A percentile compares a stretch with the other conserved stretches of the same genome.
These are phyloP conservation scores for Paramisgurnus dabryanus DNA, from an alignment of 2,113 vertebrate species.

Conservation along the genomic window DNA sequence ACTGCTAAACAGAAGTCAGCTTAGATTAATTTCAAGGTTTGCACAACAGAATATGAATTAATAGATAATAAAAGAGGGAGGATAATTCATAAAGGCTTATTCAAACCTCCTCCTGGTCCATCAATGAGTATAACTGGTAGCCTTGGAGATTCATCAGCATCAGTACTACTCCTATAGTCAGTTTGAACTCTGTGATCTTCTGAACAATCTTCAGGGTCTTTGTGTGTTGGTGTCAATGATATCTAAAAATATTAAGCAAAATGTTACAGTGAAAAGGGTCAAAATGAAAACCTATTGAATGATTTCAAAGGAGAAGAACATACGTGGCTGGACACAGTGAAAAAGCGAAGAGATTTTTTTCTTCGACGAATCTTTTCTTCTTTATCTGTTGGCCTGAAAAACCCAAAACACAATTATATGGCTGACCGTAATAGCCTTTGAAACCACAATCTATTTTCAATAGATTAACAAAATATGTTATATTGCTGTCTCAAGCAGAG, in stretches of 20 bases:
- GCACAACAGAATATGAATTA: background rate
- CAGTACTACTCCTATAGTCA: background rate
- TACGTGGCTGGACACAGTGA: conserved; percentile 48
- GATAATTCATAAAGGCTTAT: background rate
- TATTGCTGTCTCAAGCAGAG: no score
- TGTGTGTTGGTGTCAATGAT: background rate
- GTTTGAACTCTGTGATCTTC: conserved; percentile 6
- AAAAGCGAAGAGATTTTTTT: conserved; percentile 57
- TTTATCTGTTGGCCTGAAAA: conserved; percentile 41
- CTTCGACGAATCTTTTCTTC: conserved; percentile 38
- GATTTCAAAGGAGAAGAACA: background rate
- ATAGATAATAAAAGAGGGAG: background rate
- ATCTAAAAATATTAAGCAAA: conserved; percentile 5
- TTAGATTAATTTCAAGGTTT: background rate
- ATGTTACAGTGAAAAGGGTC: background rate
- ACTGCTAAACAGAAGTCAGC: conserved; percentile 16
- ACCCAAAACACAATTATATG: conserved; percentile 9
- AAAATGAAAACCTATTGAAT: no score
- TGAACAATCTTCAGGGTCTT: conserved; percentile 18
- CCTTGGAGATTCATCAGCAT: background rate
- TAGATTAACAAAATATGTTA: no score
- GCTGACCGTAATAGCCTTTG: background rate
- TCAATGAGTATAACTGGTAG: conserved; percentile 50
- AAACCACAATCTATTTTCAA: background rate
- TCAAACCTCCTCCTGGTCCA: conserved; percentile 50